phyloP scores from a whole-genome alignment of 2,888 invertebrate genomes.

The Cremastinae sp. region DNA sequence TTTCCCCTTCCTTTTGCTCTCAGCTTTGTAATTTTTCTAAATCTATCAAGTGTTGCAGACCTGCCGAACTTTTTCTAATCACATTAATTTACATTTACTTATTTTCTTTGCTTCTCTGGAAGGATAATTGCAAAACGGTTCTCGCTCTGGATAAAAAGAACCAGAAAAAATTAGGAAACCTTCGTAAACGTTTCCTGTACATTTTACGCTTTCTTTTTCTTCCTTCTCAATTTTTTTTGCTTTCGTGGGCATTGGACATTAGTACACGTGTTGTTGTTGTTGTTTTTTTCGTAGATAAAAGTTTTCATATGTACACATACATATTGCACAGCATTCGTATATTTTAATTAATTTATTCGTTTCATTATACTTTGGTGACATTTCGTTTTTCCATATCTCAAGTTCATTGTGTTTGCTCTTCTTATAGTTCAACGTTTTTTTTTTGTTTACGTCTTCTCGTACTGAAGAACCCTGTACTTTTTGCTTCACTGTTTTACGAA shows the following conservation, averaged over 20 bases:
- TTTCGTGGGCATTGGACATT: too few relatives aligned
- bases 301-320: too few relatives aligned
- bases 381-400: too few relatives aligned
- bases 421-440: too few relatives aligned
- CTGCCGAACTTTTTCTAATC: conserved; percentile 62
- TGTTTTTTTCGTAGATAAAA: too few relatives aligned
- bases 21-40: conserved; percentile 57
- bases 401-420: too few relatives aligned
- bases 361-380: too few relatives aligned
- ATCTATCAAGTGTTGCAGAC: conserved; percentile 62
- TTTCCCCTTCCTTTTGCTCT: too few relatives aligned
- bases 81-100: conserved; percentile 62
- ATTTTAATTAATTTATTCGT: too few relatives aligned
- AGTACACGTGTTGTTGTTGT: too few relatives aligned
- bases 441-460: conserved; percentile 3
- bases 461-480: conserved; percentile 57
- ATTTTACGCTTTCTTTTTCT: conserved; percentile 1
- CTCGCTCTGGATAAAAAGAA: conserved; percentile 67
- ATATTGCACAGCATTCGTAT: too few relatives aligned
- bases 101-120: conserved; percentile 59
- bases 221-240: too few relatives aligned
- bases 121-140: conserved; percentile 72
- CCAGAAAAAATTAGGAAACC: conserved; percentile 55
- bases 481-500: conserved; percentile 14
- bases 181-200: conserved; percentile 14